phyloP scores from a whole-genome alignment of 2,888 invertebrate species.

The Sipha maydis region DNA sequence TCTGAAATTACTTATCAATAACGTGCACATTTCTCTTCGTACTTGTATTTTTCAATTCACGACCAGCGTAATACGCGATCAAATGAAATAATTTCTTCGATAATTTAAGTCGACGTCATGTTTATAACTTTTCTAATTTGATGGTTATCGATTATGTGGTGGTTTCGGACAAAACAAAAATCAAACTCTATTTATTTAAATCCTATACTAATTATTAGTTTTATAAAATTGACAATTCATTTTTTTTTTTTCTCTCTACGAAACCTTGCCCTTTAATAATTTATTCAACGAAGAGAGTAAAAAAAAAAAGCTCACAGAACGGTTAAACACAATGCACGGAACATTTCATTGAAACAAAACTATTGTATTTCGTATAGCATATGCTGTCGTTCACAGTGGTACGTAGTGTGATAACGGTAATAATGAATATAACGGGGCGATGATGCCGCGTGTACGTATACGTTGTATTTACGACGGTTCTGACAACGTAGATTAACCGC shows the following conservation, averaged over 20 bases:
- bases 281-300: not conserved
- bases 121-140: too few relatives aligned
- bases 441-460: not conserved
- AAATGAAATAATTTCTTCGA: too few relatives aligned
- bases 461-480: not conserved
- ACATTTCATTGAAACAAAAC: not conserved
- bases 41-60: too few relatives aligned
- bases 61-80: too few relatives aligned
- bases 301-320: not conserved
- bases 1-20: too few relatives aligned
- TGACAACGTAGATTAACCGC: not conserved
- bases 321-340: not conserved
- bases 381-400: not conserved
- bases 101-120: too few relatives aligned
- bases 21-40: too few relatives aligned
- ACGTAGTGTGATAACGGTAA: not conserved
- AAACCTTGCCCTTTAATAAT: not conserved
- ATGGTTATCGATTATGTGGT: too few relatives aligned
- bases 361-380: not conserved
- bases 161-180: too few relatives aligned
- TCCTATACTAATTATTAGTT: too few relatives aligned
- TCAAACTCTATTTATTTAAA: too few relatives aligned
- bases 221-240: too few relatives aligned
- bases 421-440: not conserved
- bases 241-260: not conserved